A percentile compares a stretch with the other conserved stretches of the same genome.
Evolutionary conservation across 2,888 invertebrate species (phyloP).

Genomic region (Mesorhabditis belari): DNA sequence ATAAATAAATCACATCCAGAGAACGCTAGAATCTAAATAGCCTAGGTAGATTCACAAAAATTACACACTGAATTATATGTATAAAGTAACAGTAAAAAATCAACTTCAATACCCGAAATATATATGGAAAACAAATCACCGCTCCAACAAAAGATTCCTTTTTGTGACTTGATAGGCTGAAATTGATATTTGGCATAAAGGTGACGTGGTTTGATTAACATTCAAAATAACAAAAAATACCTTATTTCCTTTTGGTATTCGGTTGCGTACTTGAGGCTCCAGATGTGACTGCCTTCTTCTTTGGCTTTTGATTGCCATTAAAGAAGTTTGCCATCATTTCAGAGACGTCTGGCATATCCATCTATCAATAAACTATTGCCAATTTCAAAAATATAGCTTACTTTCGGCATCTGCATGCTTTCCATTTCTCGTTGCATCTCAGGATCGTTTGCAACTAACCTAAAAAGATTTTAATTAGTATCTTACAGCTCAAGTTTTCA

Average conservation of each 20-base stretch:
- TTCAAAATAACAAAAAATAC: too few species aligned
- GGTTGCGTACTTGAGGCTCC: neutral
- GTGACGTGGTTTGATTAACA: too few species aligned
- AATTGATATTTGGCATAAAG: too few species aligned
- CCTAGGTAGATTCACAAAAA: too few species aligned
- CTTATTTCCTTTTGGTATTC: neutral
- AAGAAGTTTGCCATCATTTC: constrained; percentile 84
- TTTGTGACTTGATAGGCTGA: too few species aligned
- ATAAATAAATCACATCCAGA: too few species aligned
- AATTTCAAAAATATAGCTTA: neutral
- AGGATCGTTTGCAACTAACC: constrained; percentile 71
- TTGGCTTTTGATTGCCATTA: constrained; percentile 62
- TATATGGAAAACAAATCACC: too few species aligned
- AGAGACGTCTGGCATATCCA: constrained; percentile 81
- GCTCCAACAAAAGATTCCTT: too few species aligned
- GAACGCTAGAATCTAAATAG: too few species aligned
- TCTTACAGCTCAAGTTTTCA: neutral
- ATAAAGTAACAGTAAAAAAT: too few species aligned
- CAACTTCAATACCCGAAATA: too few species aligned
- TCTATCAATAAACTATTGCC: constrained; percentile 1
- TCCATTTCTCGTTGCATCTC: constrained; percentile 73
- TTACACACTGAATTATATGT: too few species aligned
- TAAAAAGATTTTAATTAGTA: constrained; percentile 49
- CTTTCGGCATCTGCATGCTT: constrained; percentile 46
- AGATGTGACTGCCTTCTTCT: constrained; percentile 31